Base-by-base conservation (phyloP, 2,113 vertebrate genomes). In the Seriola rivoliana region DNA sequence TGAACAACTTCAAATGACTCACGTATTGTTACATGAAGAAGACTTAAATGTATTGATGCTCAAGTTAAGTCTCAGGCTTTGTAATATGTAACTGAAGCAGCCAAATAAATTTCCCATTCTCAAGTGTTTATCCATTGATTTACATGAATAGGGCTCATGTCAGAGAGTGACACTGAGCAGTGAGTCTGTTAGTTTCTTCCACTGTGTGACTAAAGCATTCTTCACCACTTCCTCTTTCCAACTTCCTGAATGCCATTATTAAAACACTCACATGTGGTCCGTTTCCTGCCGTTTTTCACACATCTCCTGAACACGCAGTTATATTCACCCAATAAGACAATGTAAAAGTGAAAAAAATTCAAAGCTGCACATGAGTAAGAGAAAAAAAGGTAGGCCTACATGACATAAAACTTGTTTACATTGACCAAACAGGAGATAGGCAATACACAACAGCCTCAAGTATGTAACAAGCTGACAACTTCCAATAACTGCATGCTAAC, bases 231-330 rank as follows among this genome's bases (percentile, higher is more conserved):
- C 94, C 94, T 91, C 75, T 82, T 85, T 68, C 57, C 84, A 38
- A 85, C 89, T 95, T 95, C 95, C 95, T 93, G 92, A 90, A 87
- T 71, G 80, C 85, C 80, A 74, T 85, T 81, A 84, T 85, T 80
- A 85, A 84, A 87, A 78, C 67, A 25, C 48, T 84, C 71, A 89
- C 90, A 94, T 92, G 86, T 91, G 90, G 85, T 88, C 59, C 3
- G 66, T 79, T 95, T 95, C 94, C 95, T 94, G 91, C 57, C 16
- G 21, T 69, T 87, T 71, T 32, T 87, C 81, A 84, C 81, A 85
- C 25, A 8, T 82, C 54, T 70, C 34, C 71, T 14, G 8, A 71
- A 82, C 66, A 81, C 42, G 25, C 55, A 1, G 58, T 52, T 71
- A 63, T 34, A 38, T 67, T 85, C 29, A 44, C 59, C 48, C 21